phyloP scores from a whole-genome alignment of 2,888 invertebrate species.

The Anarsia innoxiella region DNA sequence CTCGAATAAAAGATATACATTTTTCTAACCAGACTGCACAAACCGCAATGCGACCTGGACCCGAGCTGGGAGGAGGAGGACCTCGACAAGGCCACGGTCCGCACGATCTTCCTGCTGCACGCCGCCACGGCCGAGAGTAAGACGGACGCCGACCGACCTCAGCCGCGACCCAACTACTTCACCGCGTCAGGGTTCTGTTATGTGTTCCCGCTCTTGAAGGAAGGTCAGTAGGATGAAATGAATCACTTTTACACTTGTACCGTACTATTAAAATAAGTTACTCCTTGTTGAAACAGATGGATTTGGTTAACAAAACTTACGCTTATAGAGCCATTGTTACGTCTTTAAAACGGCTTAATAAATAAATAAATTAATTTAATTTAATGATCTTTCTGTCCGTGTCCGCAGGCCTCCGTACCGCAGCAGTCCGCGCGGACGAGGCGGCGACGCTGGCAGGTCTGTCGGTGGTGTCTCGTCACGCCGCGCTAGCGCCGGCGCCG shows the following conservation, averaged over 20 bases:
- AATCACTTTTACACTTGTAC: too few relatives aligned
- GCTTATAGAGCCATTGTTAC: too few relatives aligned
- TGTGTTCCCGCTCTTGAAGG: constrained; percentile 84
- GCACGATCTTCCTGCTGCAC: constrained; percentile 77
- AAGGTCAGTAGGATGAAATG: too few relatives aligned
- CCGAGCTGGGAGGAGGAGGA: constrained; percentile 84
- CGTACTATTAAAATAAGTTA: too few relatives aligned
- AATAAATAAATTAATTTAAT: too few relatives aligned
- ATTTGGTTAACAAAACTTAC: too few relatives aligned
- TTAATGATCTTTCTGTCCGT: too few relatives aligned
- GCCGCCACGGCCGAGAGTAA: constrained; percentile 48
- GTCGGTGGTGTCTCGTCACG: constrained; percentile 81
- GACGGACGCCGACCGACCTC: constrained; percentile 10
- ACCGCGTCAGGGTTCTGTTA: constrained; percentile 88
- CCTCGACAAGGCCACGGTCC: constrained; percentile 76
- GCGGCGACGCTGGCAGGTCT: constrained; percentile 70
- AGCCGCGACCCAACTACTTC: constrained; percentile 41
- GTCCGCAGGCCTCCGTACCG: constrained; percentile 35
- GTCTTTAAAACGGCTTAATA: too few relatives aligned
- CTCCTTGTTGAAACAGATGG: too few relatives aligned
- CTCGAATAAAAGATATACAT: too few relatives aligned
- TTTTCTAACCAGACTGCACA: constrained; percentile 76
- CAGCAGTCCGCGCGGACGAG: constrained; percentile 61
- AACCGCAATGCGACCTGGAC: constrained; percentile 88
- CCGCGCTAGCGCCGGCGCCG: constrained; percentile 44